phyloP scores from a whole-genome alignment of 2,113 vertebrate genomes.

The Elephantulus edwardii region DNA sequence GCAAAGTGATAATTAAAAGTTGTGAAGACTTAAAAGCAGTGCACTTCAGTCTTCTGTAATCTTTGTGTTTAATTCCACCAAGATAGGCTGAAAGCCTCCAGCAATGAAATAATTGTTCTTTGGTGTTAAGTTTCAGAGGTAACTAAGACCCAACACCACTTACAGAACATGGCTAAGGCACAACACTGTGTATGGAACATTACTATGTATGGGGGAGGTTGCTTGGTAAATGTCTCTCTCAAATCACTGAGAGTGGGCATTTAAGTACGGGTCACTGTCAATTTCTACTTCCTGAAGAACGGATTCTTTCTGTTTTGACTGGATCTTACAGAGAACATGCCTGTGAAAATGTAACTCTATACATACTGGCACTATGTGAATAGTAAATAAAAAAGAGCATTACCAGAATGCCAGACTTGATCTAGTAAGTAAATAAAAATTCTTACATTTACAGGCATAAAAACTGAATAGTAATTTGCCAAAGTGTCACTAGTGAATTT shows the following conservation, averaged over 20 bases:
- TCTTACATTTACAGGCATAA: neutral
- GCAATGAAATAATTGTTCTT: neutral
- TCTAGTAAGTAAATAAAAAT: neutral
- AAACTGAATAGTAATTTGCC: neutral
- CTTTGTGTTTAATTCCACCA: neutral
- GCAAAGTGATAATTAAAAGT: constrained; percentile 6
- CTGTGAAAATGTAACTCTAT: neutral
- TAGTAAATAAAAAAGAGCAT: neutral
- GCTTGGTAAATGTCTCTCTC: neutral
- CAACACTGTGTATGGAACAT: too few relatives aligned
- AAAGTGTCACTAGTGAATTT: neutral
- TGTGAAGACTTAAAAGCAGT: neutral
- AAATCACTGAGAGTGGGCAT: neutral
- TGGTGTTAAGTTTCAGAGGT: neutral
- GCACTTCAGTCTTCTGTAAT: neutral
- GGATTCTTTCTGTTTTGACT: neutral
- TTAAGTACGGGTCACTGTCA: neutral
- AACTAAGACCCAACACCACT: neutral
- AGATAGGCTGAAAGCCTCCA: neutral
- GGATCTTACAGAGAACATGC: neutral
- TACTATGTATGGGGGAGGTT: neutral
- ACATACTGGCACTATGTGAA: neutral
- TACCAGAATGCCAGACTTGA: neutral
- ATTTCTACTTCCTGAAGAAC: neutral
- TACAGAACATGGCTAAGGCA: neutral